These are phyloP conservation scores for Micrasema minimum DNA, from an alignment of 1,140 invertebrate genomes.

Conservation along the genomic window DNA sequence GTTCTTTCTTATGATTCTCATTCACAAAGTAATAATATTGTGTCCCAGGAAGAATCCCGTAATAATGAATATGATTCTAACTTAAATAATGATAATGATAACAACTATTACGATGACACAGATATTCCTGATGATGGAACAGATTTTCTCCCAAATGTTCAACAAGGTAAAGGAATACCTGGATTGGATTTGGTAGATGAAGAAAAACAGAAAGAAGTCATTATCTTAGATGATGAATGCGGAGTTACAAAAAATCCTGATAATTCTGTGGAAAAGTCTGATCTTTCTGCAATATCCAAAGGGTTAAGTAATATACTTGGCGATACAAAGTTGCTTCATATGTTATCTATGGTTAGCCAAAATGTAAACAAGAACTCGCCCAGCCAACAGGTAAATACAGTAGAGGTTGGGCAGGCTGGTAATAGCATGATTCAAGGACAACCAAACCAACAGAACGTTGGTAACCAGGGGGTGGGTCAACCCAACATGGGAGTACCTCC, in stretches of 20 bases:
- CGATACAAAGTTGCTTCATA: constrained; percentile 70
- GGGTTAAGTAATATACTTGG: constrained; percentile 71
- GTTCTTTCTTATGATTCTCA: constrained; percentile 11
- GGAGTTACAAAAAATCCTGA: constrained; percentile 43
- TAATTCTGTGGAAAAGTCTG: constrained; percentile 57
- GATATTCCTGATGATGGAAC: constrained; percentile 15
- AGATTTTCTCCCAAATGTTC: constrained; percentile 19
- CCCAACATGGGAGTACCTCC: neutral
- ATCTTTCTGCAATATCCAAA: constrained; percentile 69
- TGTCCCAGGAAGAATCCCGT: constrained; percentile 2
- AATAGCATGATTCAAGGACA: constrained; percentile 1
- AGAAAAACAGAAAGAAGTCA: neutral
- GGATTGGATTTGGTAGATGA: constrained; percentile 72
- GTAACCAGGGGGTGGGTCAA: neutral
- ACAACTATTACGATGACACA: neutral
- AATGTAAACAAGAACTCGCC: constrained; percentile 8
- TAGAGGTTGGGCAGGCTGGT: neutral
- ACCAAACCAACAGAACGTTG: neutral
- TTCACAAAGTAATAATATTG: constrained; percentile 8
- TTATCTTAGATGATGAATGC: constrained; percentile 9
- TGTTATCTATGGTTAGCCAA: constrained; percentile 65
- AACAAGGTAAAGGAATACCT: constrained; percentile 67
- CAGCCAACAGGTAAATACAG: neutral
- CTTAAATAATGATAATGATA: constrained; percentile 16
- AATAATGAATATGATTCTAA: constrained; percentile 7